phyloP scores from a whole-genome alignment of 30 jellyfish, hydroid and myxozoan genomes.

The Hydractinia echinata region DNA sequence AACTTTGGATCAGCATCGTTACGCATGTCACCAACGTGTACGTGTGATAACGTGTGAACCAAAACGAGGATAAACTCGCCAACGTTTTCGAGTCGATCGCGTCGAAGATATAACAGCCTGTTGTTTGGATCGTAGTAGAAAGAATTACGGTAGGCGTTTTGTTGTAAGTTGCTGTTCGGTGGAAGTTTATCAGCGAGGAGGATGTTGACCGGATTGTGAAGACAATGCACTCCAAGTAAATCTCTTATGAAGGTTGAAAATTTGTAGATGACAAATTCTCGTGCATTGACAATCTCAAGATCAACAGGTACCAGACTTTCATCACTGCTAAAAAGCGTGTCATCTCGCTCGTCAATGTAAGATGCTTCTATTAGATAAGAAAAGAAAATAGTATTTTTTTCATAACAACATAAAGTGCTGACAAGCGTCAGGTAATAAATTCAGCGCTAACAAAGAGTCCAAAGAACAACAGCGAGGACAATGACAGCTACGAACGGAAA shows the following conservation, averaged over 20 bases:
- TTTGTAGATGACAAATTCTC: constrained; percentile 87
- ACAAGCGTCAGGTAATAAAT: no score
- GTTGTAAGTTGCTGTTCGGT: constrained; percentile 49
- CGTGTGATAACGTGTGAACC: constrained; percentile 85
- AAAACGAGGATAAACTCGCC: constrained; percentile 88
- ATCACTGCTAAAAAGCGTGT: constrained; percentile 40
- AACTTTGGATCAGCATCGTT: constrained; percentile 84
- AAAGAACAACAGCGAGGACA: no score
- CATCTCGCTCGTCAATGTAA: constrained; percentile 16
- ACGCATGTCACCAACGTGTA: constrained; percentile 68
- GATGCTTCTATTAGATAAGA: background rate
- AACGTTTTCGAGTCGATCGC: constrained; percentile 72
- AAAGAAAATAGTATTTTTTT: no score
- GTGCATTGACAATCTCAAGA: constrained; percentile 65
- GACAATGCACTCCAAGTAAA: constrained; percentile 80
- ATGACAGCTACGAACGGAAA: no score
- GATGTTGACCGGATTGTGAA: constrained; percentile 72
- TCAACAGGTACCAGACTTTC: constrained; percentile 91
- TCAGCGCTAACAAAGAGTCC: no score
- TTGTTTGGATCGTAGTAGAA: constrained; percentile 87
- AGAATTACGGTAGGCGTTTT: constrained; percentile 81
- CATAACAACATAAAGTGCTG: no score
- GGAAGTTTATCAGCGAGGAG: constrained; percentile 90
- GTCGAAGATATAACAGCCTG: constrained; percentile 72
- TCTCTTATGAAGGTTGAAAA: constrained; percentile 83